Base-by-base conservation (phyloP, 2,113 vertebrate species). In the Spermophilus dauricus region DNA sequence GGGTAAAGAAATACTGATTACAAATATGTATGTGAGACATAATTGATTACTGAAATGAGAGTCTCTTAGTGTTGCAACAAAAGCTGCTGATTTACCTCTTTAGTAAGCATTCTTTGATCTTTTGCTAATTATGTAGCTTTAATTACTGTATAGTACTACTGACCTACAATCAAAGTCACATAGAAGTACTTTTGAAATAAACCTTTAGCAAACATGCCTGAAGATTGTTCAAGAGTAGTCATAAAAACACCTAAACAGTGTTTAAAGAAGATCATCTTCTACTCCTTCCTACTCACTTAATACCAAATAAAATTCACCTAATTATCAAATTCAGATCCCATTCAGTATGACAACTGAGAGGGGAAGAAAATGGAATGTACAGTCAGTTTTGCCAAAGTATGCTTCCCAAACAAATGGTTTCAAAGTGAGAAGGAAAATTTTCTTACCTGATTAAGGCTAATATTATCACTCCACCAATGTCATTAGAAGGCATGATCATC, bases 21-120 rank as follows among this genome's bases (percentile, higher is more conserved):
- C 69, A 86, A 45, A 86, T 75, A 73, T 17, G 26, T 45, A 83
- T 45, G n/a, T 63, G 72, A 90, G 89, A 28, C 26, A 37, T 83
- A 77, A 86, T 51, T 89, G 78, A 91, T 95, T 94, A 96, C 75
- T 86, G 56, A 96, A 95, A 96, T 91, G 32, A n/a, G 34, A 77
- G 80, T 10, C 45, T 37, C 77, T 91, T 69, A 61, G 58, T 76
- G 51, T 51, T 87, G n/a, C 56, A 80, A 97, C 87, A 96, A 95
- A 97, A 84, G 93, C 51, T 70, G 2, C 82, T 89, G 90, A 97
- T 95, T 96, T 94, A 42, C 65, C 80, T 86, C n/a, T 85, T 78
- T 70, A 75, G 83, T 90, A 87, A 94, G 42, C 12, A 67, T 56
- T 45, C 28, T 92, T 88, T 67, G 4, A 75, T 85, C 48, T 56